A percentile compares a stretch with the other conserved stretches of the same genome.
These are phyloP conservation scores for Piscicola geometra DNA, from an alignment of 2,888 invertebrate species.

Conservation along the genomic window DNA sequence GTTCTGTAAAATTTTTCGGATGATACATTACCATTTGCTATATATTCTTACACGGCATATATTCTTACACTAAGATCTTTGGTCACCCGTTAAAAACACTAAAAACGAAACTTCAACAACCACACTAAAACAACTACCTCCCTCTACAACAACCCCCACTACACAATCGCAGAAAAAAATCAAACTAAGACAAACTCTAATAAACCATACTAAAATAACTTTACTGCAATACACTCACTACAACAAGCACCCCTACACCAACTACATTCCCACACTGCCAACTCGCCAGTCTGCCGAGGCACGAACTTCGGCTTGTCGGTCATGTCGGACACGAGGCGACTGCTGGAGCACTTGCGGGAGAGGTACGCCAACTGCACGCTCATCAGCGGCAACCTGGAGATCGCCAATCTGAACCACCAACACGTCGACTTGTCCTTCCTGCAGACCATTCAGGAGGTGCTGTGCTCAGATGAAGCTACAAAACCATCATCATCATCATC, in stretches of 20 bases:
- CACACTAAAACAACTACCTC: no score
- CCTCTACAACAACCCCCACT: no score
- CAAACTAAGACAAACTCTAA: neutral
- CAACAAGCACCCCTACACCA: neutral
- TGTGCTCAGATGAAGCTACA: no score
- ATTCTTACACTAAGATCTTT: no score
- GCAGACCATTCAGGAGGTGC: constrained; percentile 79
- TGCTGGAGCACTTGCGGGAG: constrained; percentile 45
- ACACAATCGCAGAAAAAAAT: no score
- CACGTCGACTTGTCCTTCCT: constrained; percentile 83
- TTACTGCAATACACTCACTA: neutral
- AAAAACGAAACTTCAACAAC: no score
- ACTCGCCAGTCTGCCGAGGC: constrained; percentile 18
- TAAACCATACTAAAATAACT: neutral
- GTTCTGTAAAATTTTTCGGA: no score
- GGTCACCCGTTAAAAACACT: no score
- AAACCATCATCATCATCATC: no score
- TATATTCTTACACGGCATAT: no score
- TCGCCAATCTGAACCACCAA: constrained; percentile 74
- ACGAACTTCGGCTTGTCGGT: neutral
- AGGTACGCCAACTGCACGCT: constrained; percentile 94
- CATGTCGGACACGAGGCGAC: neutral
- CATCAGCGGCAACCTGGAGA: constrained; percentile 93
- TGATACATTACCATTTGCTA: no score
- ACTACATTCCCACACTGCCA: neutral